These are phyloP conservation scores for Rhizoglyphus robini DNA, from an alignment of 1,140 invertebrate species.

Conservation along the genomic window DNA sequence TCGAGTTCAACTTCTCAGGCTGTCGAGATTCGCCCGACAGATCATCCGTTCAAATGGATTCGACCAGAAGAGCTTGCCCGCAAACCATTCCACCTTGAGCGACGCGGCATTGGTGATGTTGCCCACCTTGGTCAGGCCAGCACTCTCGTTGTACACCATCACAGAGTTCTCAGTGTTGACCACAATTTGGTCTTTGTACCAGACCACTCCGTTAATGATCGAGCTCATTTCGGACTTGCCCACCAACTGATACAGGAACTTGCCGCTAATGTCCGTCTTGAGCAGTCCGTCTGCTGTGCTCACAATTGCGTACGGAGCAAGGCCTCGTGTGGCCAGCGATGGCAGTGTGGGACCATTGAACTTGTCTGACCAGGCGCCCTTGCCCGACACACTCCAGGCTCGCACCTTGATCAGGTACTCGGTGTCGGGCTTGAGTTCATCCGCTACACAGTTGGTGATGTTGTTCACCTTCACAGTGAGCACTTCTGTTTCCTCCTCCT, in stretches of 20 bases:
- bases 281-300: constrained; percentile 48
- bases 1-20: constrained; percentile 49
- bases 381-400: constrained; percentile 55
- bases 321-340: constrained; percentile 36
- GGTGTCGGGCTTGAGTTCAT: constrained; percentile 50
- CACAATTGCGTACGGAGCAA: constrained; percentile 41
- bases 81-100: constrained; percentile 74
- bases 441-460: constrained; percentile 19
- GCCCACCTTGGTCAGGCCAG: too few relatives aligned
- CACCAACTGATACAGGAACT: constrained; percentile 22
- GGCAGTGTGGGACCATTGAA: constrained; percentile 37
- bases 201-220: too few relatives aligned
- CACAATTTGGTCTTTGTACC: too few relatives aligned
- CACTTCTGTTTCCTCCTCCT: constrained; percentile 33
- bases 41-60: constrained; percentile 61
- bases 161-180: too few relatives aligned
- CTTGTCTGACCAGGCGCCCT: constrained; percentile 55
- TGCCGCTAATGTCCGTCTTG: constrained; percentile 47
- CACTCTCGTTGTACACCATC: too few relatives aligned
- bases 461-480: constrained; percentile 19
- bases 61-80: constrained; percentile 74
- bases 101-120: constrained; percentile 56
- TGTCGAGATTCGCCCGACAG: constrained; percentile 48
- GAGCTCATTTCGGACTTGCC: constrained; percentile 22
- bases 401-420: constrained; percentile 60